Conservation (phyloP, 2,113 vertebrate species). For the Petrocephalus microphthalmus region DNA sequence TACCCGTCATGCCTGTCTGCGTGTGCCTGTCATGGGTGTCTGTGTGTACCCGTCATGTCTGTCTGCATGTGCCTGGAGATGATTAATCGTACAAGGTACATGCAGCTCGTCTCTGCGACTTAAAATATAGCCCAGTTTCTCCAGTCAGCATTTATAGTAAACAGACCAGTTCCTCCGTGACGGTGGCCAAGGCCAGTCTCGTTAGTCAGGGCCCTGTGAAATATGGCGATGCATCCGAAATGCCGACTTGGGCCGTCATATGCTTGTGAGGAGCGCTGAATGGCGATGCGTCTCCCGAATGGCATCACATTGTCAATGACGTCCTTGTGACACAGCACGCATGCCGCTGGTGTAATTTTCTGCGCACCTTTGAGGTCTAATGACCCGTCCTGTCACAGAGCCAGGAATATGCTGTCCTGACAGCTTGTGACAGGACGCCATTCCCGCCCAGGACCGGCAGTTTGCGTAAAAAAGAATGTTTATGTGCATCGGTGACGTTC, state of each 20-base stretch:
- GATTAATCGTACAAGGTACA: conserved; percentile 13
- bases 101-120: conserved; percentile 18
- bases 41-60: not conserved
- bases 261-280: not conserved
- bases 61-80: too few species aligned
- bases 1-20: not conserved
- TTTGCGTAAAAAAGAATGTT: not conserved
- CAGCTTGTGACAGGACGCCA: not conserved
- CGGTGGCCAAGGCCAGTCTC: conserved; percentile 21
- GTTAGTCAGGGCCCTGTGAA: conserved; percentile 3
- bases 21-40: conserved; percentile 21
- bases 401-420: not conserved
- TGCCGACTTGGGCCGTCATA: not conserved
- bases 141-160: conserved; percentile 27
- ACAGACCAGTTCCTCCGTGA: conserved; percentile 26
- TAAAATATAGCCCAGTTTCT: conserved; percentile 14
- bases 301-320: not conserved
- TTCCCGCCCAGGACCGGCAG: not conserved
- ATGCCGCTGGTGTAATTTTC: not conserved
- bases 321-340: not conserved
- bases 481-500: not conserved
- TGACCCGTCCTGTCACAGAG: not conserved
- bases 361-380: not conserved
- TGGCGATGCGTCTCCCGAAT: not conserved
- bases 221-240: not conserved